Evolutionary conservation across 2,113 vertebrate genomes (phyloP), one percentile per base, ranked within the genome.

Genomic region (Actinemys pallida): DNA sequence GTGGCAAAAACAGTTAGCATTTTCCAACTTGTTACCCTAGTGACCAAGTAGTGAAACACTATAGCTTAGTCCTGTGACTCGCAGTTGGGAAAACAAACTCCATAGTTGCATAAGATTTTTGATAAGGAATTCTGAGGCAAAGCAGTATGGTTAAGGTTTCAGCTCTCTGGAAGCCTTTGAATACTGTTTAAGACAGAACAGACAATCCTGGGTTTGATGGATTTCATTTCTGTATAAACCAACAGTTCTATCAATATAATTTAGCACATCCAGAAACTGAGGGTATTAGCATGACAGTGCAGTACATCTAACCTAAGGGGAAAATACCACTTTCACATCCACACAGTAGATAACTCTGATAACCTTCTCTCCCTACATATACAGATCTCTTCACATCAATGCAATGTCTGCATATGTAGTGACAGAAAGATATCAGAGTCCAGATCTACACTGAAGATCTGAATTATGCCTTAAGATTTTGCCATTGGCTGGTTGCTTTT

Each of bases 11-110:
- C 69, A 89, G 75, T 47, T 86, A 56, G 42, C 69, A 83, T 95
- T 96, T 96, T 88, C 83, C 69, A 91, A 39, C 85, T 80, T 84
- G 56, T 94, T 88, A 93, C 72, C 89, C 45, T 88, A 84, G 79
- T 20, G 3, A 94, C 83, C 69, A 80, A 94, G 72, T n/a, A 91
- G 81, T 65, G 89, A 86, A 47, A 80, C 50, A 17, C 17, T 85
- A 47, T 69, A 88, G 52, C 65, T 90, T 69, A 13, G 81, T 57
- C 13, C 35, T 54, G 62, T 47, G 90, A 90, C 76, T 97, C 69
- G 22, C 88, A 96, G 59, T 81, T 65, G n/a, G n/a, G 95, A 84
- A 94, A 96, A 90, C 53, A 25, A 94, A 54, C 57, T 84, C 92
- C 87, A 25, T 76, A 84, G 84, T 56, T 90, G 27, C 78, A 81